Percentiles rank a stretch among this genome's conserved stretches.
Evolutionary conservation across 2,797 vertebrate species (phyloP).

Genomic region (Hypotaenidia okinawae): DNA sequence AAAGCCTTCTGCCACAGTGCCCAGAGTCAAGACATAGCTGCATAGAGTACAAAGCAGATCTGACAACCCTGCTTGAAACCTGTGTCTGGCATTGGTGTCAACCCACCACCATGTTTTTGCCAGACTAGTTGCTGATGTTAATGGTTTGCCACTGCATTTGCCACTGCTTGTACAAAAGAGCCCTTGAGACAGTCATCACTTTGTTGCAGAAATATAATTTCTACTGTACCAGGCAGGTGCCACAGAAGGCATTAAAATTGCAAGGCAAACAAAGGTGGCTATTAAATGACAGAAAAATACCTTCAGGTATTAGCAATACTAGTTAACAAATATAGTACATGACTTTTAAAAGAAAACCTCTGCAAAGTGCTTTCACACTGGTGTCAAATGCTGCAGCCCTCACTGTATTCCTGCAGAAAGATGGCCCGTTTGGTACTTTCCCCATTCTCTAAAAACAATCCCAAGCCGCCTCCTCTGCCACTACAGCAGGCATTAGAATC

Average conservation of each 20-base stretch:
- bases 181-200: conserved; percentile 8
- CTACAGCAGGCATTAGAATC: not conserved
- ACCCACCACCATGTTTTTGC: not conserved
- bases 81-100: not conserved
- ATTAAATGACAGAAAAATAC: conserved; percentile 22
- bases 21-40: not conserved
- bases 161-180: not conserved
- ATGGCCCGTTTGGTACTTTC: not conserved
- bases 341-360: not conserved
- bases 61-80: not conserved
- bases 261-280: not conserved
- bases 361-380: not conserved
- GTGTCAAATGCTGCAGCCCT: not conserved
- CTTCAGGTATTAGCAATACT: not conserved
- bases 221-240: not conserved
- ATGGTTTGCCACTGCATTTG: not conserved
- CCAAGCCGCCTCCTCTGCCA: not conserved
- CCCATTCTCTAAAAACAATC: not conserved
- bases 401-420: not conserved
- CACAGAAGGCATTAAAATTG: not conserved
- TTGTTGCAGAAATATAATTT: conserved; percentile 52
- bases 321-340: not conserved
- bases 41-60: not conserved
- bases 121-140: not conserved
- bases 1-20: conserved; percentile 47